Percentiles rank a stretch among this genome's conserved stretches.
Evolutionary conservation across 2,888 invertebrate genomes (phyloP).

Genomic region (Hoplodrina ambigua): DNA sequence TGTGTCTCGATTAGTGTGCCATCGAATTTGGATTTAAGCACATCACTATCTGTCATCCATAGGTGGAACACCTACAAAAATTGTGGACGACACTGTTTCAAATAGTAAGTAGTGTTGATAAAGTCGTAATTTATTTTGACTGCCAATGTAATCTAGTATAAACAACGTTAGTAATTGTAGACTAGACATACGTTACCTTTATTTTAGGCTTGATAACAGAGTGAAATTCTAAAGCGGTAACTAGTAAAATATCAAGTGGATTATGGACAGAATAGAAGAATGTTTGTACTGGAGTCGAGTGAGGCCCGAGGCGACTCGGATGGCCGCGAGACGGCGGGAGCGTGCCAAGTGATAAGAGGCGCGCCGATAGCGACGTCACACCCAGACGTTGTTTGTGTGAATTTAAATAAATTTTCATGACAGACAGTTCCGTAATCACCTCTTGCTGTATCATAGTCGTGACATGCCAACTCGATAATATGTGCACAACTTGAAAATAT

Average conservation of each 20-base stretch:
- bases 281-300: conserved; percentile 80
- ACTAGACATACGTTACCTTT: conserved; percentile 13
- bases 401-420: conserved; percentile 91
- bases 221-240: conserved; percentile 26
- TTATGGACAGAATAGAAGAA: conserved; percentile 73
- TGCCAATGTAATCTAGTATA: conserved; percentile 21
- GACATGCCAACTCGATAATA: conserved; percentile 84
- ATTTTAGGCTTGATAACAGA: conserved; percentile 20
- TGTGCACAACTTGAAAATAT: conserved; percentile 68
- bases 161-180: conserved; percentile 1
- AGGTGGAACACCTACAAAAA: conserved; percentile 86
- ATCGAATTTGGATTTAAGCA: conserved; percentile 79
- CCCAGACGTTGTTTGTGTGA: conserved; percentile 91
- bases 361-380: conserved; percentile 90
- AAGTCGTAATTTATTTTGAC: conserved; percentile 30
- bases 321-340: conserved; percentile 88
- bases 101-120: conserved; percentile 85
- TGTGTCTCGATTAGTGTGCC: conserved; percentile 81
- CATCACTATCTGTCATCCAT: conserved; percentile 85
- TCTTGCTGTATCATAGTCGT: conserved; percentile 84
- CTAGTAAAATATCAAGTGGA: conserved; percentile 69
- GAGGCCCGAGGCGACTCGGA: conserved; percentile 82
- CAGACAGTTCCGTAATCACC: conserved; percentile 90
- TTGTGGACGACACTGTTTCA: conserved; percentile 88
- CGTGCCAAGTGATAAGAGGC: conserved; percentile 91